phyloP scores from a whole-genome alignment of 1,140 invertebrate species.

The Ostrea edulis region DNA sequence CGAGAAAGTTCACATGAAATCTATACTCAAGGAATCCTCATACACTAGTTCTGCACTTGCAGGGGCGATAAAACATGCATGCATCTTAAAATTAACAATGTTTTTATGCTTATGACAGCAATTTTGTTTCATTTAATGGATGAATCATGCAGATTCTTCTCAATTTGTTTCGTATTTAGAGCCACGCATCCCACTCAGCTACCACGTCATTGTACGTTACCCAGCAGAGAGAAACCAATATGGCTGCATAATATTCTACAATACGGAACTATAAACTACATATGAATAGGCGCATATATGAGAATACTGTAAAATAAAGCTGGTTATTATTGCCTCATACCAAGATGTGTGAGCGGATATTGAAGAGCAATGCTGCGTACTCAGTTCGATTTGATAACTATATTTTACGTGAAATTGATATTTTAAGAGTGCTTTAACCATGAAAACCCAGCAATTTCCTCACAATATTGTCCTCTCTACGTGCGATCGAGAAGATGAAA shows the following conservation, averaged over 20 bases:
- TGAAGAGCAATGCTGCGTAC: not conserved
- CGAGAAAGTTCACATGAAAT: no score
- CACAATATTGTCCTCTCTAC: not conserved
- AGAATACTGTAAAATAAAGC: not conserved
- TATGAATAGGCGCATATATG: not conserved
- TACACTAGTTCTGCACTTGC: no score
- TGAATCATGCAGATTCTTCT: no score
- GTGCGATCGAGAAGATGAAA: not conserved
- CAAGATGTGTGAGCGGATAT: not conserved
- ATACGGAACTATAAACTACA: not conserved
- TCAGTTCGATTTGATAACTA: not conserved
- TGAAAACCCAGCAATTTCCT: not conserved
- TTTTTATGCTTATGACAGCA: no score
- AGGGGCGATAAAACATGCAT: no score
- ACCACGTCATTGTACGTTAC: not conserved
- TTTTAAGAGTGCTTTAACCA: not conserved
- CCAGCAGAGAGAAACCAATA: not conserved
- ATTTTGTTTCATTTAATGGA: no score
- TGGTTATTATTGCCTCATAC: not conserved
- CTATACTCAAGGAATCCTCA: no score
- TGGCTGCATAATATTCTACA: not conserved
- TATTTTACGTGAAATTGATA: conserved; percentile 1
- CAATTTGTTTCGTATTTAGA: no score
- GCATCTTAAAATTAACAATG: no score
- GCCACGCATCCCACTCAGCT: not conserved